Evolutionary conservation across 2,888 invertebrate species (phyloP).

Genomic region (Eremobia ochroleuca): DNA sequence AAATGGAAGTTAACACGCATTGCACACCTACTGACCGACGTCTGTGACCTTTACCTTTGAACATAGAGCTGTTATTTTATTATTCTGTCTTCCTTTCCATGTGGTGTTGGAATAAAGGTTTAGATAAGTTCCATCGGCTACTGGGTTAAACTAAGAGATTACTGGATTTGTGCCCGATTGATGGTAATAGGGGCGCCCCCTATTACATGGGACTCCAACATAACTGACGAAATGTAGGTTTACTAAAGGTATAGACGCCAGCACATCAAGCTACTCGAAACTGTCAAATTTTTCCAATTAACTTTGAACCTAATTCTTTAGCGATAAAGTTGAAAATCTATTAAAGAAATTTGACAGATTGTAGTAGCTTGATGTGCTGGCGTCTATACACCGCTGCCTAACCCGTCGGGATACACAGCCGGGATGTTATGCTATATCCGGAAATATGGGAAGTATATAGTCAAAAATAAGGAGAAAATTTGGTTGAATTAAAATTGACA

Average conservation of each 20-base stretch:
- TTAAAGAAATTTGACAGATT: too few relatives aligned
- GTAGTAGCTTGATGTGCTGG: too few relatives aligned
- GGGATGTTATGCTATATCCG: neutral
- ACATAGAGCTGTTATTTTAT: constrained; percentile 57
- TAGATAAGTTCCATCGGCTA: neutral
- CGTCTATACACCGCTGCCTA: too few relatives aligned
- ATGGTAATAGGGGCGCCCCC: neutral
- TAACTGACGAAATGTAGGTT: too few relatives aligned
- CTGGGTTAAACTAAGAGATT: neutral
- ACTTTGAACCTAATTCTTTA: too few relatives aligned
- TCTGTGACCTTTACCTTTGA: constrained; percentile 77
- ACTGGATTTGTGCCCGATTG: neutral
- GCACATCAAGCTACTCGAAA: too few relatives aligned
- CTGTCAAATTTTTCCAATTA: too few relatives aligned
- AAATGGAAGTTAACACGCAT: constrained; percentile 76
- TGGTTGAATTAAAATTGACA: neutral
- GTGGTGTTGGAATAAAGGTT: constrained; percentile 54
- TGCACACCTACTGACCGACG: constrained; percentile 73
- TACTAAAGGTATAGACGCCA: too few relatives aligned
- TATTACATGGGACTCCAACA: too few relatives aligned
- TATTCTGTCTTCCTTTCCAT: constrained; percentile 53
- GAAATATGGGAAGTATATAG: neutral
- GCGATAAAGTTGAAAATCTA: too few relatives aligned
- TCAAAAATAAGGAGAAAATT: neutral
- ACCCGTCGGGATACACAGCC: neutral